These are phyloP conservation scores for Bradysia coprophila DNA, from an alignment of 1,140 invertebrate species.

Conservation along the genomic window DNA sequence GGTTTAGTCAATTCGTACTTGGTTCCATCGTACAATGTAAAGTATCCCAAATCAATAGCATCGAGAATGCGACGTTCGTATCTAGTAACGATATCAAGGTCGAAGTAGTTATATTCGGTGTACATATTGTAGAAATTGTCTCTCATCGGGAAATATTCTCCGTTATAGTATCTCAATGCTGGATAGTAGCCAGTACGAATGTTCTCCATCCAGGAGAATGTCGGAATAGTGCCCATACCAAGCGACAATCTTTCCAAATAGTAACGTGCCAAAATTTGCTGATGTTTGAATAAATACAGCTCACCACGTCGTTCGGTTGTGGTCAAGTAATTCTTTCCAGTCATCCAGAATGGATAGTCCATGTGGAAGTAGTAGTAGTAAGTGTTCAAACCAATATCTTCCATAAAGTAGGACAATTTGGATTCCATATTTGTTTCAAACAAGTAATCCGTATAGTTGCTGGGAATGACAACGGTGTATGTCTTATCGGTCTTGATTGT, in stretches of 20 bases:
- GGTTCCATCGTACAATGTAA: slow-evolving; percentile 30
- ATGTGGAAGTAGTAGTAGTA: slow-evolving; percentile 50
- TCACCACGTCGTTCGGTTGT: slow-evolving; percentile 34
- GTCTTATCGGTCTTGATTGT: slow-evolving; percentile 13
- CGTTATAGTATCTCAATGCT: slow-evolving; percentile 37
- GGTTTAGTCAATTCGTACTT: slow-evolving; percentile 23
- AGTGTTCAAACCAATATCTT: slow-evolving; percentile 46
- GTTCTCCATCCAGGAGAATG: slow-evolving; percentile 30
- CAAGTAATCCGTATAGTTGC: slow-evolving; percentile 26
- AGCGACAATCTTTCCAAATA: slow-evolving; percentile 43
- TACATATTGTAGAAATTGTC: slow-evolving; percentile 32
- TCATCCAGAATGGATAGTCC: slow-evolving; percentile 43
- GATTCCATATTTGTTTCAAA: slow-evolving; percentile 28
- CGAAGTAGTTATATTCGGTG: slow-evolving; percentile 26
- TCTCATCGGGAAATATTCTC: slow-evolving; percentile 38
- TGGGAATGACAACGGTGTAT: slow-evolving; percentile 22
- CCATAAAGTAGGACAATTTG: slow-evolving; percentile 47
- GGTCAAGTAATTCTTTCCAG: slow-evolving; percentile 28
- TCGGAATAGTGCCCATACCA: slow-evolving; percentile 34
- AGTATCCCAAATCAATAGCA: slow-evolving; percentile 39
- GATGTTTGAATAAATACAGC: slow-evolving; percentile 33
- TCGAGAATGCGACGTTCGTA: slow-evolving; percentile 31
- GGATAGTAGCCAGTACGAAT: slow-evolving; percentile 38
- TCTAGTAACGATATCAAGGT: slow-evolving; percentile 27
- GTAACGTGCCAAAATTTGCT: slow-evolving; percentile 41